Conservation (phyloP, 1,140 invertebrate genomes). For the Microplitis demolitor region DNA sequence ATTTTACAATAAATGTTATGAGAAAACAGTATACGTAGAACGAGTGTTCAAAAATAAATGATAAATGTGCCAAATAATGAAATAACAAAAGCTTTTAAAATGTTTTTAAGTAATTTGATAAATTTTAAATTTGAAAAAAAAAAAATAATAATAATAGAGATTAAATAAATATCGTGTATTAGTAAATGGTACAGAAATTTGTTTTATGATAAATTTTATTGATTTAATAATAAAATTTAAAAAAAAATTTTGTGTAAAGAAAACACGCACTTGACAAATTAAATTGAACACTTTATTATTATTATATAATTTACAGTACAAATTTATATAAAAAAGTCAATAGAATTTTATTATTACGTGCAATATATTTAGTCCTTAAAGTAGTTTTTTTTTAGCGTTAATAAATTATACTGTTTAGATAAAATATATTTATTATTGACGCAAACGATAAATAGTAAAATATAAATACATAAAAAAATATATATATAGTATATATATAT, state of each 20-base stretch:
- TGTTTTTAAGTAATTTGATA: no score
- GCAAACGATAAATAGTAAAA: not conserved
- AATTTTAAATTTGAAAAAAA: no score
- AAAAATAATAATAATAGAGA: no score
- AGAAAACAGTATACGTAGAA: no score
- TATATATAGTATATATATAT: not conserved
- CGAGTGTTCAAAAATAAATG: no score
- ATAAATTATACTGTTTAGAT: conserved; percentile 2
- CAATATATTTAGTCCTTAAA: not conserved
- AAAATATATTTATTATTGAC: not conserved
- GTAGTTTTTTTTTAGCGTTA: not conserved
- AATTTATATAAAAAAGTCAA: not conserved
- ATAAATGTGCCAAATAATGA: no score
- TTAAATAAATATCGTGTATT: no score
- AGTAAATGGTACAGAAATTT: no score
- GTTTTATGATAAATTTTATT: no score
- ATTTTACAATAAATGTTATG: no score
- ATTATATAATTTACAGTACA: not conserved
- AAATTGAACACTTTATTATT: not conserved
- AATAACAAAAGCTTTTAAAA: no score
- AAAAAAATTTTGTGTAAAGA: not conserved
- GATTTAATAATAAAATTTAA: no score
- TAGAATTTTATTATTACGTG: not conserved
- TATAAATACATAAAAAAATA: not conserved
- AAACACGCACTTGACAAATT: not conserved